A percentile compares a stretch with the other conserved stretches of the same genome.
Evolutionary conservation across 2,888 invertebrate species (phyloP).

Genomic region (Oligia strigilis): DNA sequence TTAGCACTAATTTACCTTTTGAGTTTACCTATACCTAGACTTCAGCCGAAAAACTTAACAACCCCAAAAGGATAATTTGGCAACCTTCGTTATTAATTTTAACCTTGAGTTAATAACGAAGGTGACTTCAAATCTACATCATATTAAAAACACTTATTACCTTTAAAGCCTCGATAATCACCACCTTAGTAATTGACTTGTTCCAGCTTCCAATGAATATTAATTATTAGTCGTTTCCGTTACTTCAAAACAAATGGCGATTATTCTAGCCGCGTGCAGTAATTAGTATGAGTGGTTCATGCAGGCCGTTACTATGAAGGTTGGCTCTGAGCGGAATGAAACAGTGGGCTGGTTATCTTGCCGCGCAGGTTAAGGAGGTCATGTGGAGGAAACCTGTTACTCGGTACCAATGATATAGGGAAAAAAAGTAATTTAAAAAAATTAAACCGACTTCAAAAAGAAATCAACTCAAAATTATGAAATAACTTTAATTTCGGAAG

Average conservation of each 20-base stretch:
- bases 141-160: neutral
- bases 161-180: constrained; percentile 17
- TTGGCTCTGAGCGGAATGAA: constrained; percentile 51
- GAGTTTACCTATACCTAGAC: neutral
- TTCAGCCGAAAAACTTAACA: neutral
- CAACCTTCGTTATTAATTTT: neutral
- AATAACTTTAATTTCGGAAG: no score
- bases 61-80: neutral
- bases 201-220: constrained; percentile 48
- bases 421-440: no score
- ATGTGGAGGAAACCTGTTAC: constrained; percentile 24
- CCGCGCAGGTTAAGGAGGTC: constrained; percentile 33
- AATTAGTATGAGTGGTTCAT: constrained; percentile 42
- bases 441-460: no score
- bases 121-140: neutral
- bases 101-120: neutral
- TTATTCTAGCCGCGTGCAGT: no score
- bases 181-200: constrained; percentile 24
- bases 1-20: neutral
- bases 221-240: constrained; percentile 52
- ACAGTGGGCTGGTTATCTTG: constrained; percentile 16
- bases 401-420: neutral
- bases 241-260: constrained; percentile 1
- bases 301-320: constrained; percentile 55
- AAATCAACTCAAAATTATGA: no score